These are phyloP conservation scores for Acleris sparsana DNA, from an alignment of 2,888 invertebrate genomes.

Conservation along the genomic window DNA sequence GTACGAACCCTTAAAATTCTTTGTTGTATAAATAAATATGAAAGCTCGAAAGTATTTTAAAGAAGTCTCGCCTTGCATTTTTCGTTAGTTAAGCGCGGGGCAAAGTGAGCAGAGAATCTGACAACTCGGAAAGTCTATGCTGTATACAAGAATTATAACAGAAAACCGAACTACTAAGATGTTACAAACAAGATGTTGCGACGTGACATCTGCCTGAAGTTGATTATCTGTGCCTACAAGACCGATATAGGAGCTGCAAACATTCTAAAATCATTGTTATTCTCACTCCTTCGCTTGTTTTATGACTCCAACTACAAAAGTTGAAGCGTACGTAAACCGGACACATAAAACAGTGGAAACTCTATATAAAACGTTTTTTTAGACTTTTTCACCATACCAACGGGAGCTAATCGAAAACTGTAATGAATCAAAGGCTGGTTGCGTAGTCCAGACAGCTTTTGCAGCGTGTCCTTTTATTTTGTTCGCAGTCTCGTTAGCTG, in stretches of 20 bases:
- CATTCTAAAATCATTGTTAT: not conserved
- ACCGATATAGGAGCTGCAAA: not conserved
- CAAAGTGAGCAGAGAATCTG: too few relatives aligned
- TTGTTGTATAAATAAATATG: too few relatives aligned
- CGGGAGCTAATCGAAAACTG: conserved; percentile 75
- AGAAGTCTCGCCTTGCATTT: too few relatives aligned
- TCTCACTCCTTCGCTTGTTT: conserved; percentile 1
- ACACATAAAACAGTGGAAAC: conserved; percentile 29
- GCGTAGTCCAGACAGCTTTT: conserved; percentile 67
- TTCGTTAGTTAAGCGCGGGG: too few relatives aligned
- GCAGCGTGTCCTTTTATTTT: conserved; percentile 62
- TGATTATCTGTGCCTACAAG: too few relatives aligned
- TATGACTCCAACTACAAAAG: conserved; percentile 15
- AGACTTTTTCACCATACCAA: conserved; percentile 52
- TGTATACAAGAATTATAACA: too few relatives aligned
- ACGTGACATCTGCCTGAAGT: too few relatives aligned
- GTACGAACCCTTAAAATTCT: too few relatives aligned
- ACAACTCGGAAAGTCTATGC: too few relatives aligned
- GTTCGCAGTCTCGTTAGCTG: conserved; percentile 68
- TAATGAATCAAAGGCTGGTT: conserved; percentile 81
- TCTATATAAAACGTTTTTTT: conserved; percentile 31
- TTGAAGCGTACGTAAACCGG: conserved; percentile 21
- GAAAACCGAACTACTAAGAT: too few relatives aligned
- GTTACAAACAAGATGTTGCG: too few relatives aligned
- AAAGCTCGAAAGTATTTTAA: too few relatives aligned